Base-by-base conservation (phyloP, 2,113 vertebrate species). In the Austrofundulus limnaeus region DNA sequence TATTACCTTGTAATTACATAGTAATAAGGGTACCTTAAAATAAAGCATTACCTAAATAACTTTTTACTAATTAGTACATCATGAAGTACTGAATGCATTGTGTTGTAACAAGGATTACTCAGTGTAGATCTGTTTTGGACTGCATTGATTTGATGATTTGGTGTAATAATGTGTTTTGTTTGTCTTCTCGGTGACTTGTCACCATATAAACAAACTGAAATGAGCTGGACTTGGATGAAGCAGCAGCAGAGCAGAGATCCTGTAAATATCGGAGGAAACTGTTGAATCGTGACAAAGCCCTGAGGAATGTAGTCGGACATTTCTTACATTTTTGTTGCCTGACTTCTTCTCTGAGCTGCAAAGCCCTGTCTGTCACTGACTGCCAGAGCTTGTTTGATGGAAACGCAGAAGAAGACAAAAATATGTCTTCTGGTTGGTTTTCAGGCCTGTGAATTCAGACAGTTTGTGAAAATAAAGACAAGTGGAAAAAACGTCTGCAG, bases 271-370 rank as follows among this genome's bases (percentile, higher is more conserved):
- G 48, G 24, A 50, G 59, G 49, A 60, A 66, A 81, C 46, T 72
- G 84, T 84, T 80, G 88, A 81, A 54, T 75, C 43, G 45, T 86
- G 83, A 89, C 68, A 57, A 72, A 81, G 58, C 64, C 57, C 39
- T 19, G 39, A 85, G 67, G 81, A 86, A 90, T 88, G 87, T 21
- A 25, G 5, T 53, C 20, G 16, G 69, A 66, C 86, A 87, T 90
- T 77, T 70, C 66, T 81, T 23, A 38, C 79, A 83, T 85, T 84
- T 85, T 71, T 88, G 21, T 52, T 66, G 67, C 61, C 73, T 87
- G 85, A 85, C 74, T 66, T 78, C 54, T 66, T 70, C n/a, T 49
- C 61, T 75, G 28, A 46, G 66, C 11, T 49, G 54, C 78, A 68
- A 45, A 83, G 81, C 81, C 74, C 81, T 72, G 67, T 62, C 72